Evolutionary conservation across 2,797 vertebrate species (phyloP), one percentile per base, ranked within the genome.

Genomic region (Myripristis jacobus): DNA sequence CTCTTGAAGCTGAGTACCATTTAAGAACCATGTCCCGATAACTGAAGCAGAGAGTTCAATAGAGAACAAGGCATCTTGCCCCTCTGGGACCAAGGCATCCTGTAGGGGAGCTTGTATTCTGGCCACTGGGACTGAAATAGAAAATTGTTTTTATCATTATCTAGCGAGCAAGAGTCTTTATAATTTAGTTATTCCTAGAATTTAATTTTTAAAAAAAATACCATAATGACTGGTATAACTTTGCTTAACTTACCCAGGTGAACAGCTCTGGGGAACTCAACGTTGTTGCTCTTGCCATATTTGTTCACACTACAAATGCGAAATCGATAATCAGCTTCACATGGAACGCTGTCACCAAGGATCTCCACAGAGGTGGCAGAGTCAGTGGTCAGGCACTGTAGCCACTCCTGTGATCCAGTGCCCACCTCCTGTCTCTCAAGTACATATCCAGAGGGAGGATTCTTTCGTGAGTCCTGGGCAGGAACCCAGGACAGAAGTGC

Each of bases 351-450:
- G 83, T 98, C 95, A 0, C 97, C 97, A 0, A 96, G 95, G 85
- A 99, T 96, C 87, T 96, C 95, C 81, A 98, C 96, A 0, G 92
- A 93, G 6, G 96, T 95, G 0, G 96, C 96, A 0, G 95, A 93
- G 81, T 98, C 96, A 0, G 97, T 97, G 82, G 96, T 94, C 1
- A 99, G 93, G 80, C 96, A 99, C 88, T 96, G 96, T 19, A 98
- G 90, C 97, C 97, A 98, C 84, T 96, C 95, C 15, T 95, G 94
- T 0, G 94, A 79, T 9, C 94, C 94, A 0, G 94, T 79, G 4
- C 94, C 94, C 3, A 96, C 94, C 75, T 96, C 96, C 77, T 97
- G 96, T 15, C 96, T 93, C 81, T 98, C 97, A 66, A 98, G 93
- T 60, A 97, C 93, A 67, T 97, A 98, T 77, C 91, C 93, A 31